Conservation (phyloP, 2,113 vertebrate genomes). For the Pangasianodon hypophthalmus region DNA sequence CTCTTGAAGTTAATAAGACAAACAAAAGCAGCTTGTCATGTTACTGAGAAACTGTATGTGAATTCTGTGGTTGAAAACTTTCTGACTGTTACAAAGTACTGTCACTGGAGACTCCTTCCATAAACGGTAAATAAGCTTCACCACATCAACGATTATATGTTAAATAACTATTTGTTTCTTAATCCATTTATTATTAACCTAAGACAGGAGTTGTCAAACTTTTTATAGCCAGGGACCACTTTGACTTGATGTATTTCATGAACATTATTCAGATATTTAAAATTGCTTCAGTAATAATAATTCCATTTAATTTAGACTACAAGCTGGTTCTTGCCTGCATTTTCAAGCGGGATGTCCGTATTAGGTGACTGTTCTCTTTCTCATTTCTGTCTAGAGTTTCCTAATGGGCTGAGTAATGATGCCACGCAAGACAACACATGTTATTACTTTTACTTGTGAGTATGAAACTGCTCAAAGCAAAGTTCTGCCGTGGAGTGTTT, state of each 20-base stretch:
- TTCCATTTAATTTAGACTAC: neutral
- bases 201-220: too few species aligned
- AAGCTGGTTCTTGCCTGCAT: neutral
- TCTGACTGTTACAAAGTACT: too few species aligned
- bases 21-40: too few species aligned
- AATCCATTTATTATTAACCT: too few species aligned
- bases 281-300: neutral
- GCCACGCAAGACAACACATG: neutral
- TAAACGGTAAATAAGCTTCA: neutral
- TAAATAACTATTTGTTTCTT: too few species aligned
- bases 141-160: too few species aligned
- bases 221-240: neutral
- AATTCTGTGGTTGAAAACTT: neutral
- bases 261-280: neutral
- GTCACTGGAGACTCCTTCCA: neutral
- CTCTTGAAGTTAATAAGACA: neutral
- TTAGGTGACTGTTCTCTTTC: neutral
- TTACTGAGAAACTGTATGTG: neutral
- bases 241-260: neutral
- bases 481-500: neutral
- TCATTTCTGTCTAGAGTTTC: neutral
- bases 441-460: neutral
- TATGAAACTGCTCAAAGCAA: neutral
- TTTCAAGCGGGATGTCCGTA: neutral
- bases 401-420: neutral